A percentile compares a stretch with the other conserved stretches of the same genome.
phyloP scores from a whole-genome alignment of 1,140 invertebrate species.

The Onthophagus taurus region DNA sequence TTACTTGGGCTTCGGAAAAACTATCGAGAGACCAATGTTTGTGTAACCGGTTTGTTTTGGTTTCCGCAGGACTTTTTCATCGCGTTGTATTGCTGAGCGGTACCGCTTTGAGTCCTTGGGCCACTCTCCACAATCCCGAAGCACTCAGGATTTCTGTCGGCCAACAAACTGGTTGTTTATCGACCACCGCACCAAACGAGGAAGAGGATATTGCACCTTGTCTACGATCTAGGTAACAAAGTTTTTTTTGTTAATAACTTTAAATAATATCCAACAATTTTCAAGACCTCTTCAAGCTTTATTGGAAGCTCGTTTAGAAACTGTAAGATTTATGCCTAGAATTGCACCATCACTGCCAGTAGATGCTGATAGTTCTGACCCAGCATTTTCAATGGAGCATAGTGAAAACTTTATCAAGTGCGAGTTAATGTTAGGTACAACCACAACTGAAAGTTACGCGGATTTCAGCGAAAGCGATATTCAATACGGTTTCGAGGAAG shows the following conservation, averaged over 20 bases:
- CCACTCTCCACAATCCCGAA: conserved; percentile 64
- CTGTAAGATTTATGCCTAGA: conserved; percentile 46
- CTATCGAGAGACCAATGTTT: too few relatives aligned
- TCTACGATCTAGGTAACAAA: conserved; percentile 35
- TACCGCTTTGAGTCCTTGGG: conserved; percentile 76
- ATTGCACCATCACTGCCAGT: conserved; percentile 58
- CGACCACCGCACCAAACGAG: conserved; percentile 24
- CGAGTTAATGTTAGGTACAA: conserved; percentile 57
- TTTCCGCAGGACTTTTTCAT: conserved; percentile 74
- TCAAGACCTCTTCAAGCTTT: conserved; percentile 51
- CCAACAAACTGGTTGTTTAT: conserved; percentile 55
- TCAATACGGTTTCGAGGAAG: conserved; percentile 66
- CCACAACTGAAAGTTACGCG: conserved; percentile 65
- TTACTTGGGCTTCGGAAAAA: too few relatives aligned
- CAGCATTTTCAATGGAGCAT: conserved; percentile 53
- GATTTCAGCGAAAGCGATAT: conserved; percentile 68
- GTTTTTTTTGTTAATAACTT: too few relatives aligned
- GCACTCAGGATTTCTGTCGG: conserved; percentile 60
- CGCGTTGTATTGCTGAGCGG: conserved; percentile 79
- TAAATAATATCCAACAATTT: too few relatives aligned
- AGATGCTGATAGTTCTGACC: conserved; percentile 48
- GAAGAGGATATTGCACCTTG: conserved; percentile 43
- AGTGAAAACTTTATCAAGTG: conserved; percentile 60
- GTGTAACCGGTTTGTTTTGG: too few relatives aligned
- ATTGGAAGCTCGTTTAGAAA: conserved; percentile 53